Base-by-base conservation (phyloP, 2,888 invertebrate genomes). In the Ferdinandea cuprea region DNA sequence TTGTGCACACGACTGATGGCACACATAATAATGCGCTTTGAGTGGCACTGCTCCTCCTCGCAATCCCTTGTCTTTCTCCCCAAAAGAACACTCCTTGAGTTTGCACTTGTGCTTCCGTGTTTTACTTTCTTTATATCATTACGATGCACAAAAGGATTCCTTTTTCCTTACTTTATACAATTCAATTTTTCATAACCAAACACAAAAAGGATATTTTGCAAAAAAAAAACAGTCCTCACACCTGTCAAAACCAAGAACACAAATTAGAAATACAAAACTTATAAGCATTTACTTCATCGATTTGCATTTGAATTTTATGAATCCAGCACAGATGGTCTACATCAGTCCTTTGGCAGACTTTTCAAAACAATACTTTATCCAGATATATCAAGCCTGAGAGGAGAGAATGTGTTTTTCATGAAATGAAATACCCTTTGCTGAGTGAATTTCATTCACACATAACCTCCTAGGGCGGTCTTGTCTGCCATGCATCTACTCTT, bases 271-370 rank as follows among this genome's bases (percentile, higher is more conserved):
- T 40, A 11, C 17, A 54, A 9, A 52, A 30, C 13, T 11, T 21
- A 8, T 37, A 50, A 35, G 4, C 13, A 7, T 63, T 25, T 13
- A 6, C 28, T 30, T 28, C 17, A 15, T 13, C 11, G 66, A 48
- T 50, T 63, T 63, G 63, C 13, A 50, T 35, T n/a, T n/a, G n/a
- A n/a, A n/a, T n/a, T n/a, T 48, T 63, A 42, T 59, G 15, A 6
- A 44, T 44, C 42, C 5, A 59, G 19, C 25, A n/a, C 46, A 48
- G 13, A 61, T 30, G 19, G 3, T 9, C 40, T 25, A 40, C 19
- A 30, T 32, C 19, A 61, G 44, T 46, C 8, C 44, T 30, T 28
- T 17, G 0, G 30, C 19, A 37, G 5, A 19, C 19, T 32, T n/a
- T 32, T 28, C 7, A 19, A 32, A 59, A 32, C 32, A 61, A 19